Conservation (phyloP, 2,888 invertebrate genomes). For the Euphydryas editha region DNA sequence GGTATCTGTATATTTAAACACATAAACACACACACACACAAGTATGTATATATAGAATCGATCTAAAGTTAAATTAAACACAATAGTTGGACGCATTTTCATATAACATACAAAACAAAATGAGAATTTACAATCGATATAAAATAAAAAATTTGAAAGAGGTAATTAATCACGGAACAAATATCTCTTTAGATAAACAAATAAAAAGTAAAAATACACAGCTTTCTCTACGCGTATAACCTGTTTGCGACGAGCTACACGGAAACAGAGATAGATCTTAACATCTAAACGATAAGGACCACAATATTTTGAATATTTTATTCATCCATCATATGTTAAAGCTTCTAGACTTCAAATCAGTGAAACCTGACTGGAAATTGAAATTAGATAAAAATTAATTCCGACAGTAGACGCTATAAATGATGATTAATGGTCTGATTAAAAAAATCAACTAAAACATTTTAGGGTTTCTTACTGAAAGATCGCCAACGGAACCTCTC, state of each 20-base stretch:
- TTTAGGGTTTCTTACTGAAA: not conserved
- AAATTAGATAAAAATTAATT: slow-evolving; percentile 7
- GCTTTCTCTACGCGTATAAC: slow-evolving; percentile 43
- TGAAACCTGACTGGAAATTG: slow-evolving; percentile 11
- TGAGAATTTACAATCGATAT: not conserved
- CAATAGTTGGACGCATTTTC: no score
- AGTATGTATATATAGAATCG: no score
- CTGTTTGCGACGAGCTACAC: slow-evolving; percentile 33
- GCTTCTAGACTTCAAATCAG: not conserved
- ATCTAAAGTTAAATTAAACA: no score
- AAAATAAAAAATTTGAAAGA: not conserved
- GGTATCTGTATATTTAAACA: no score
- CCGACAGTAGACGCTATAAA: not conserved
- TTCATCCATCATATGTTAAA: not conserved
- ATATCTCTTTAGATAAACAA: slow-evolving; percentile 40
- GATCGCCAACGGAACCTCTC: no score
- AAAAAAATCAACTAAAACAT: not conserved
- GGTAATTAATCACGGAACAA: slow-evolving; percentile 20
- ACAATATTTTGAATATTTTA: slow-evolving; percentile 1
- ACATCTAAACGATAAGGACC: not conserved
- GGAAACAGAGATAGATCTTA: slow-evolving; percentile 8
- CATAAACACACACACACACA: no score
- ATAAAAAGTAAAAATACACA: slow-evolving; percentile 43
- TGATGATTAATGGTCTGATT: not conserved
- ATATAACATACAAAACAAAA: no score